These are phyloP conservation scores for Carassius carassius DNA, from an alignment of 2,113 vertebrate species.

Conservation along the genomic window DNA sequence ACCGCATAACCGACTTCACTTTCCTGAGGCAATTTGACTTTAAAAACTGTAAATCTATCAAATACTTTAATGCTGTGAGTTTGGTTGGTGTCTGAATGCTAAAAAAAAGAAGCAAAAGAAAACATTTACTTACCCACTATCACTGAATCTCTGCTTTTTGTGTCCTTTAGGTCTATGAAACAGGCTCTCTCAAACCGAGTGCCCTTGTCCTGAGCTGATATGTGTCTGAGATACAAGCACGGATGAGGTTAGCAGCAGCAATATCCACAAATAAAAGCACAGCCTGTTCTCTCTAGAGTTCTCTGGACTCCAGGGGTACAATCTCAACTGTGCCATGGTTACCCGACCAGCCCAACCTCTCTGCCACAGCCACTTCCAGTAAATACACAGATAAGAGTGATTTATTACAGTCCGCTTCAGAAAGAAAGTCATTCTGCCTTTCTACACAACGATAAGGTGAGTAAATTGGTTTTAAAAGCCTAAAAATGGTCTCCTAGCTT, in stretches of 20 bases:
- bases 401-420: constrained; percentile 29
- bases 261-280: background rate
- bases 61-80: background rate
- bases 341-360: constrained; percentile 3
- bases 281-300: background rate
- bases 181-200: background rate
- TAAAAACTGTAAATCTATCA: background rate
- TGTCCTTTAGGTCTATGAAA: background rate
- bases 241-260: background rate
- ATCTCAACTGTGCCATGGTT: constrained; percentile 42
- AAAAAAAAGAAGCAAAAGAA: background rate
- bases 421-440: background rate
- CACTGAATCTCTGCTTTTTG: background rate
- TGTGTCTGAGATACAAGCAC: background rate
- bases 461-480: background rate
- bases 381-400: constrained; percentile 38
- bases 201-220: background rate
- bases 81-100: background rate
- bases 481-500: background rate
- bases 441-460: background rate
- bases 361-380: constrained; percentile 17
- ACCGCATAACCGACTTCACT: background rate
- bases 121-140: background rate
- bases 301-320: background rate
- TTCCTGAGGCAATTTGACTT: background rate